Conservation (phyloP, 2,888 invertebrate species). For the Scaeva pyrastri region DNA sequence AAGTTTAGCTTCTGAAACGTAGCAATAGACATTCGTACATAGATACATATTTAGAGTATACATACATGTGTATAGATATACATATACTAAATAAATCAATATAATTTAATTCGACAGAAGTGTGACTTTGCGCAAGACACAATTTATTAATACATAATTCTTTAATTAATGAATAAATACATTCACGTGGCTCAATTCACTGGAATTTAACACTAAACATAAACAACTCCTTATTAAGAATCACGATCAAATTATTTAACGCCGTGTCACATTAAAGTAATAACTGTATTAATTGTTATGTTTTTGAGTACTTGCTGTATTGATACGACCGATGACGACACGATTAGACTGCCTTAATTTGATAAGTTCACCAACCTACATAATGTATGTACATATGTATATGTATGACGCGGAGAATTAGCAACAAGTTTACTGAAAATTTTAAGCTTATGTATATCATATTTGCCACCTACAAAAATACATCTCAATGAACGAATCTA, state of each 20-base stretch:
- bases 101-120: too few relatives aligned
- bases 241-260: background rate
- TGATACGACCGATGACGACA: conserved; percentile 5
- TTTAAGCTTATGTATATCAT: conserved; percentile 22
- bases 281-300: background rate
- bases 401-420: background rate
- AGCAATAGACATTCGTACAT: too few relatives aligned
- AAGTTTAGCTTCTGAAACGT: too few relatives aligned
- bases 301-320: background rate
- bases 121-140: too few relatives aligned
- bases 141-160: too few relatives aligned
- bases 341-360: conserved; percentile 35
- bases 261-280: background rate
- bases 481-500: conserved; percentile 9
- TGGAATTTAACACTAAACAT: background rate
- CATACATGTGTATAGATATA: too few relatives aligned
- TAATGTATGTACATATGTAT: too few relatives aligned
- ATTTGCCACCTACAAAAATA: conserved; percentile 6
- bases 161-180: background rate
- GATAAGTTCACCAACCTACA: conserved; percentile 38
- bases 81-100: too few relatives aligned
- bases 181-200: conserved; percentile 9
- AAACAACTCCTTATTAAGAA: background rate
- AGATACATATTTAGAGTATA: too few relatives aligned
- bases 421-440: conserved; percentile 23